phyloP scores from a whole-genome alignment of 2,797 vertebrate species.

The Falco novaeseelandiae region DNA sequence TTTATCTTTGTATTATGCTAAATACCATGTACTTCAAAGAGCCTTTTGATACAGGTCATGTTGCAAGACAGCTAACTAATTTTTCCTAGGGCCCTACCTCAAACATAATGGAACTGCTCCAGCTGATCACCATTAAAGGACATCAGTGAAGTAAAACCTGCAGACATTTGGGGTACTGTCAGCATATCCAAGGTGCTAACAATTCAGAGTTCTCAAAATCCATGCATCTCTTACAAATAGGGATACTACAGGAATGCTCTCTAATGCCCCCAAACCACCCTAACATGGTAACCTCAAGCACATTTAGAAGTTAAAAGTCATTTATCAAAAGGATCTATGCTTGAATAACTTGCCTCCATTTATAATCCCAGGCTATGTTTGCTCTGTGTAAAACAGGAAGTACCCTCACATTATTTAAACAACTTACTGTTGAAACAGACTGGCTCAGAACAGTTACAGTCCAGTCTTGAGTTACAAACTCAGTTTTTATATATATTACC shows the following conservation, averaged over 20 bases:
- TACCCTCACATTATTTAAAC: background rate
- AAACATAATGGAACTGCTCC: background rate
- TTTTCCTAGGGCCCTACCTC: background rate
- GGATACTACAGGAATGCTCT: background rate
- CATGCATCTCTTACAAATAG: background rate
- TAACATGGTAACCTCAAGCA: background rate
- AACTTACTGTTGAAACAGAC: background rate
- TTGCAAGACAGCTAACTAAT: background rate
- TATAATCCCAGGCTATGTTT: background rate
- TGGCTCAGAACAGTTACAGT: background rate
- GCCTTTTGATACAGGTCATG: background rate
- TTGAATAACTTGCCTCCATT: constrained; percentile 10
- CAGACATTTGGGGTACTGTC: background rate
- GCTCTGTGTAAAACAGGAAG: constrained; percentile 23
- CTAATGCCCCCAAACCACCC: background rate
- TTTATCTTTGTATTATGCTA: background rate
- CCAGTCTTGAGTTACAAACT: background rate
- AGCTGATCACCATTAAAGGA: background rate
- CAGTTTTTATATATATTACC: background rate
- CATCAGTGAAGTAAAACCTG: background rate
- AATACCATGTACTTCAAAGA: background rate
- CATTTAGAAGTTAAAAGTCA: background rate
- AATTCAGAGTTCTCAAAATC: background rate
- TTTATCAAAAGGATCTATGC: constrained; percentile 15
- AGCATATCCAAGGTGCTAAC: background rate